These are phyloP conservation scores for Platorchestia sp. DNA, from an alignment of 1,140 invertebrate species.

Conservation along the genomic window DNA sequence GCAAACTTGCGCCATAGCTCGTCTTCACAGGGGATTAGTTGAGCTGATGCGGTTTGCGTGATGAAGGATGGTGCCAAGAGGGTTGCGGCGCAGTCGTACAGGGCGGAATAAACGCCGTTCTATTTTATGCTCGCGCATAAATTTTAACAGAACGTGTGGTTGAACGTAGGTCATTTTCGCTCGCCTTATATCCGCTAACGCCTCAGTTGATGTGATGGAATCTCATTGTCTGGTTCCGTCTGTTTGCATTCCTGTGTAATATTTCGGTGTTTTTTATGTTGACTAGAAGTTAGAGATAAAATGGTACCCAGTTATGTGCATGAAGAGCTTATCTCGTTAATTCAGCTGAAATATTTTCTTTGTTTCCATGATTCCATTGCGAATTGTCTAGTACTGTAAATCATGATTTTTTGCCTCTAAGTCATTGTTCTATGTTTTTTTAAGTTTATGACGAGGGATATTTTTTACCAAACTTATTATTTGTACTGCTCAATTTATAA, in stretches of 20 bases:
- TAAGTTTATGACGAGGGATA: no score
- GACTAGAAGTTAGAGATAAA: not conserved
- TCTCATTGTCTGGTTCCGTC: not conserved
- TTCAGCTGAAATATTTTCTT: not conserved
- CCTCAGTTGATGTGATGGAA: not conserved
- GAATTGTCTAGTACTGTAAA: no score
- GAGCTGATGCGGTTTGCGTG: not conserved
- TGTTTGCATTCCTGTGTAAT: not conserved
- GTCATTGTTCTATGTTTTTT: no score
- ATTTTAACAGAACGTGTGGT: not conserved
- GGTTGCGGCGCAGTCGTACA: not conserved
- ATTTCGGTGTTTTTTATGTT: not conserved
- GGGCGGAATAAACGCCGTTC: not conserved
- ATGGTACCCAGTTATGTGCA: not conserved
- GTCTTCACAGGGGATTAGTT: not conserved
- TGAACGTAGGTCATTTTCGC: not conserved
- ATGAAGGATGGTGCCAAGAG: not conserved
- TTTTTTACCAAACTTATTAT: no score
- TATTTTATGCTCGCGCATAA: not conserved
- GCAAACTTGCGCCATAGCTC: not conserved
- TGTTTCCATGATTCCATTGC: not conserved
- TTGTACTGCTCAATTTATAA: no score
- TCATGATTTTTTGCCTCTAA: no score
- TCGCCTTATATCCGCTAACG: not conserved
- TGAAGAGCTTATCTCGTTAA: not conserved